A percentile compares a stretch with the other conserved stretches of the same genome.
Conservation (phyloP, 2,113 vertebrate species). For the Chamaea fasciata region DNA sequence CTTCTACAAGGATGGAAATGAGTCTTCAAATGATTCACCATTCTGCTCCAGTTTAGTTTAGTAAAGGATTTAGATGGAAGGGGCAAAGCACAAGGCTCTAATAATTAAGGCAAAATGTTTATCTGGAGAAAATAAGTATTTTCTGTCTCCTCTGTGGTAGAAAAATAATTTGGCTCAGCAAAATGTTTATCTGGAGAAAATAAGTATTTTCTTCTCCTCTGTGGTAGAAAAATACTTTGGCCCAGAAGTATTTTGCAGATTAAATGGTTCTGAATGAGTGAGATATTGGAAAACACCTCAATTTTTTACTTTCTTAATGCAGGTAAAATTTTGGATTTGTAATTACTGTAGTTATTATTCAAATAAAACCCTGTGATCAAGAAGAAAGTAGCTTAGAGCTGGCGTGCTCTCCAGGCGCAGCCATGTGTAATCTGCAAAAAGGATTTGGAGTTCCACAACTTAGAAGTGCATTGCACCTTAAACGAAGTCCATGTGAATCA, state of each 20-base stretch:
- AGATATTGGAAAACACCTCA: background rate
- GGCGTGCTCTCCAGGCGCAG: background rate
- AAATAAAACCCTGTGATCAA: background rate
- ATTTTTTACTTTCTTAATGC: background rate
- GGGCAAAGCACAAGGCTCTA: background rate
- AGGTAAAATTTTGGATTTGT: background rate
- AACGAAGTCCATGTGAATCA: background rate
- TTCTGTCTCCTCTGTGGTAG: background rate
- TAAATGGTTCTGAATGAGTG: background rate
- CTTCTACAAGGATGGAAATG: background rate
- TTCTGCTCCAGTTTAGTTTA: background rate
- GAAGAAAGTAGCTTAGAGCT: background rate
- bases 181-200: background rate
- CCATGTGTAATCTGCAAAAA: background rate
- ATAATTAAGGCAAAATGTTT: background rate
- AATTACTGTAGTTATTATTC: background rate
- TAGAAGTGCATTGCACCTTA: background rate
- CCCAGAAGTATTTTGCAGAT: background rate
- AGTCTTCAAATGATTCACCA: background rate
- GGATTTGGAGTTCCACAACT: background rate
- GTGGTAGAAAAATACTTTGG: background rate
- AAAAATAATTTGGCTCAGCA: background rate
- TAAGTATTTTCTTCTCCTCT: background rate
- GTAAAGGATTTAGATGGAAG: background rate
- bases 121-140: background rate